These are phyloP conservation scores for Rhinolophus ferrumequinum DNA, from an alignment of 2,113 vertebrate species.

Conservation along the genomic window DNA sequence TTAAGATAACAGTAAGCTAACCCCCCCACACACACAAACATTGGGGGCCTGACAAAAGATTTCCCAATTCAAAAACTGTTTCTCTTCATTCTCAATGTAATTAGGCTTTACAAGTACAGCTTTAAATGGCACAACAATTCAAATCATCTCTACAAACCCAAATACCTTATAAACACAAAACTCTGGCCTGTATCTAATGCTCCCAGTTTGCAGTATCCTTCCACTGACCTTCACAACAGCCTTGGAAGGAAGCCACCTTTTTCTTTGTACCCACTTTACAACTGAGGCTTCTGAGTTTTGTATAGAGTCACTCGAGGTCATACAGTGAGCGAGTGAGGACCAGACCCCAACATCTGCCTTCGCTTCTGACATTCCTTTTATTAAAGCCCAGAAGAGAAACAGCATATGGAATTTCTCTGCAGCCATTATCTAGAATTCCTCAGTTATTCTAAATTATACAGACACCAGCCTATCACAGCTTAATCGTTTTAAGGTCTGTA, in stretches of 20 bases:
- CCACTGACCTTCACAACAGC: not conserved
- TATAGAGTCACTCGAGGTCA: not conserved
- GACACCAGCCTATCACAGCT: not conserved
- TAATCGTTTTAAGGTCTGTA: not conserved
- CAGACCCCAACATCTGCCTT: not conserved
- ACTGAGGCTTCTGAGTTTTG: not conserved
- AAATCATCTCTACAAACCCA: not conserved
- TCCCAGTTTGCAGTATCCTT: not conserved
- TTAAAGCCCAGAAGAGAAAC: not conserved
- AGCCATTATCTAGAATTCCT: not conserved
- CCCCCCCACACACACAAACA: not conserved
- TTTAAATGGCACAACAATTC: not conserved
- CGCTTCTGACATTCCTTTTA: not conserved
- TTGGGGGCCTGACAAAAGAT: not conserved
- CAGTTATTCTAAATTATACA: not conserved
- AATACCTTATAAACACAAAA: not conserved
- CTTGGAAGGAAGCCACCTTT: not conserved
- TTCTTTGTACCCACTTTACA: not conserved
- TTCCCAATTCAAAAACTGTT: constrained; percentile 3
- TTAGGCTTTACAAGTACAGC: not conserved
- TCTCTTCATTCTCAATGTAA: not conserved
- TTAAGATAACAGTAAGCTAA: not conserved
- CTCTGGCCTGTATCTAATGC: not conserved
- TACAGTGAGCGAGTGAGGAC: not conserved
- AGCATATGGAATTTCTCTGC: not conserved